Evolutionary conservation across 2,888 invertebrate species (phyloP).

Genomic region (Aleiodes testaceus): DNA sequence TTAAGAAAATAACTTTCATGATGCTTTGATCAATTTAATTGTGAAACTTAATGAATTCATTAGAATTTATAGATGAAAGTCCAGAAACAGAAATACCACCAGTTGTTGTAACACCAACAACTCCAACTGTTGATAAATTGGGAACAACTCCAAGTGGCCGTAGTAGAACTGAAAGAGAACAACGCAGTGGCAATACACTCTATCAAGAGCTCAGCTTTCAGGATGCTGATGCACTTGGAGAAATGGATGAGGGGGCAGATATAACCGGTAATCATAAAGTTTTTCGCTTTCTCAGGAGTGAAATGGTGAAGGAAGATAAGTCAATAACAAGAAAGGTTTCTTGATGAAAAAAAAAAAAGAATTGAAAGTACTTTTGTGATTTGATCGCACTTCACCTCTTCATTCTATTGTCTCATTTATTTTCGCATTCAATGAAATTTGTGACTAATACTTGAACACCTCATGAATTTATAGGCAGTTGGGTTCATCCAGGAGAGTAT

Average conservation of each 20-base stretch:
- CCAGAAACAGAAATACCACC: constrained; percentile 69
- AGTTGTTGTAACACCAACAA: constrained; percentile 69
- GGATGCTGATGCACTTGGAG: constrained; percentile 88
- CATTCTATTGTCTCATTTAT: neutral
- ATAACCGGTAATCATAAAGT: constrained; percentile 85
- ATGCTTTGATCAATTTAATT: neutral
- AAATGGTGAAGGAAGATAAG: too few species aligned
- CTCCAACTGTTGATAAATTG: constrained; percentile 70
- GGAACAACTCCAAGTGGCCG: constrained; percentile 72
- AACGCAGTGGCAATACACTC: constrained; percentile 90
- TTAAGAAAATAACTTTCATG: too few species aligned
- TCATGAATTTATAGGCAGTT: constrained; percentile 81
- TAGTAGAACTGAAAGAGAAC: constrained; percentile 87
- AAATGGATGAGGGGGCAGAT: constrained; percentile 89
- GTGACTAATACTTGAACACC: constrained; percentile 21
- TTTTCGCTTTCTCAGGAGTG: too few species aligned
- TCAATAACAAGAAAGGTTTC: too few species aligned
- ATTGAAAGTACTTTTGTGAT: neutral
- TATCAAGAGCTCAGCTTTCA: constrained; percentile 96
- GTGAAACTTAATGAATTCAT: constrained; percentile 6
- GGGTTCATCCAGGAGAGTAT: constrained; percentile 99
- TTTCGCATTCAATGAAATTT: neutral
- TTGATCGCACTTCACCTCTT: neutral
- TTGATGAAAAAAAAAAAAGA: too few species aligned
- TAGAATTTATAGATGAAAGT: constrained; percentile 64